Evolutionary conservation across 2,888 invertebrate genomes (phyloP).

Genomic region (Rotaria sp.): DNA sequence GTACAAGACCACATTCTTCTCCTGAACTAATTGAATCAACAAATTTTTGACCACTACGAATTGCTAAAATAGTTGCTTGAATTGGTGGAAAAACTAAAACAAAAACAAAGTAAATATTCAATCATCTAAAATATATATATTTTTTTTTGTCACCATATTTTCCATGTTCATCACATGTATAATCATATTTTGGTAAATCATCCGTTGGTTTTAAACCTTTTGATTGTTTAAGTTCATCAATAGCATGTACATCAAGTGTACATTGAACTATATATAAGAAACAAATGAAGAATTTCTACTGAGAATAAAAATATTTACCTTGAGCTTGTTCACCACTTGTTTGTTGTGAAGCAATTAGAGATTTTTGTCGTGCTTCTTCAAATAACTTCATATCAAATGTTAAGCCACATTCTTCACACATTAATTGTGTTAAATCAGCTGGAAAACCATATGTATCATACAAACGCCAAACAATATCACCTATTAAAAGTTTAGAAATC

Average conservation of each 20-base stretch:
- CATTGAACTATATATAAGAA: not conserved
- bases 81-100: slow-evolving; percentile 64
- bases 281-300: not conserved
- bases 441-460: slow-evolving; percentile 99
- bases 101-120: slow-evolving; percentile 35
- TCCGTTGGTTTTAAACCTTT: slow-evolving; percentile 70
- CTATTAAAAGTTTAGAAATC: slow-evolving; percentile 46
- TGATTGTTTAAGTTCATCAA: slow-evolving; percentile 75
- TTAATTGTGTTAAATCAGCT: slow-evolving; percentile 87
- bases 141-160: slow-evolving; percentile 64
- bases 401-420: slow-evolving; percentile 90
- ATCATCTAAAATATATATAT: not conserved
- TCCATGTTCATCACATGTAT: slow-evolving; percentile 65
- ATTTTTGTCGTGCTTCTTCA: slow-evolving; percentile 80
- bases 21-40: slow-evolving; percentile 73
- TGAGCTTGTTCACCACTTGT: slow-evolving; percentile 7
- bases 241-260: slow-evolving; percentile 80
- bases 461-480: slow-evolving; percentile 92
- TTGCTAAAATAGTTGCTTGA: slow-evolving; percentile 70
- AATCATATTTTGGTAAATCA: slow-evolving; percentile 83
- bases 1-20: slow-evolving; percentile 77
- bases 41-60: slow-evolving; percentile 74
- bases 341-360: slow-evolving; percentile 54
- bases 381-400: slow-evolving; percentile 79
- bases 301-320: slow-evolving; percentile 43